phyloP scores from a whole-genome alignment of 2,888 invertebrate genomes.

The Sericinus montela region DNA sequence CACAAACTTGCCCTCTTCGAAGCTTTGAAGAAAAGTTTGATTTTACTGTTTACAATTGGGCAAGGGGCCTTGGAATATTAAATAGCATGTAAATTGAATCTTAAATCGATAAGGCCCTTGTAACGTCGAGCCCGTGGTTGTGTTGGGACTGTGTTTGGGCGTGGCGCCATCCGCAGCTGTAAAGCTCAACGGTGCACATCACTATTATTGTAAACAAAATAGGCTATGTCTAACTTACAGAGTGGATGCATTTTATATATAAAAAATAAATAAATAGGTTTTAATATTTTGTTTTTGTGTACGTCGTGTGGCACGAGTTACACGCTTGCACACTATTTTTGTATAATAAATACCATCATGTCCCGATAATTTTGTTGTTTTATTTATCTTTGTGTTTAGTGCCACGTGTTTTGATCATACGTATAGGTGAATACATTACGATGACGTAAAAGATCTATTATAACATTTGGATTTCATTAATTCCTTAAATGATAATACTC shows the following conservation, averaged over 20 bases:
- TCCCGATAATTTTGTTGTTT: constrained; percentile 68
- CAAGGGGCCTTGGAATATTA: constrained; percentile 14
- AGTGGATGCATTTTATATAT: constrained; percentile 74
- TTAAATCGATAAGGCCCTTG: constrained; percentile 29
- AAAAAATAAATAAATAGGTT: constrained; percentile 59
- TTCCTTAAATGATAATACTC: too few species aligned
- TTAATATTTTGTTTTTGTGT: constrained; percentile 74
- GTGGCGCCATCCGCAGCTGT: constrained; percentile 54
- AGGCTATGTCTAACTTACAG: constrained; percentile 75
- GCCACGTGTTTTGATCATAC: too few species aligned
- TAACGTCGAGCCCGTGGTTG: constrained; percentile 45
- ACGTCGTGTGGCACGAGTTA: constrained; percentile 72
- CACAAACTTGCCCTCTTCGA: constrained; percentile 25
- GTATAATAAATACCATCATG: constrained; percentile 79
- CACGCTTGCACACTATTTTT: constrained; percentile 79
- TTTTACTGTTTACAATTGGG: constrained; percentile 5
- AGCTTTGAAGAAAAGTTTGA: constrained; percentile 15
- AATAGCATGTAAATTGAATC: constrained; percentile 27
- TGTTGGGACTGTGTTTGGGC: constrained; percentile 51
- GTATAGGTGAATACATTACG: too few species aligned
- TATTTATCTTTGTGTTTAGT: constrained; percentile 38
- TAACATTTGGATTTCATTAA: too few species aligned
- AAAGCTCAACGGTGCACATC: constrained; percentile 74
- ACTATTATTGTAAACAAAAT: constrained; percentile 60
- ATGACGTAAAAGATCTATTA: too few species aligned